phyloP scores from a whole-genome alignment of 2,113 vertebrate genomes.

The Scatophagus argus region DNA sequence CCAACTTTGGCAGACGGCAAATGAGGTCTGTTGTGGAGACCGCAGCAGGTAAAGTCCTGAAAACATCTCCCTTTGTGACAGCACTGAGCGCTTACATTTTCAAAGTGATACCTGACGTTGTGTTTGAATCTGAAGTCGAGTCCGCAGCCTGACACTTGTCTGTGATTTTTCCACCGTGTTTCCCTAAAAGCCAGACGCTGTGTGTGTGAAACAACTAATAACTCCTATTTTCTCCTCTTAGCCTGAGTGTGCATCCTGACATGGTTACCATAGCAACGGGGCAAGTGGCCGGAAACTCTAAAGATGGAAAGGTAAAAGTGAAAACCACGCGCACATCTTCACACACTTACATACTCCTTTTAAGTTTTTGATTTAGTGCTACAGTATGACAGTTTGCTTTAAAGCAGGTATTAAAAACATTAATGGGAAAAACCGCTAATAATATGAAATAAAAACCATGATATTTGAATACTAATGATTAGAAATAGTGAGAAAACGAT shows the following conservation, averaged over 20 bases:
- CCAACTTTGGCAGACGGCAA: no score
- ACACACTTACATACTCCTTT: background rate
- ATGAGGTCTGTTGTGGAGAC: background rate
- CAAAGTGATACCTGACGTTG: background rate
- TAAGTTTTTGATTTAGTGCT: background rate
- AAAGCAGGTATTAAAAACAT: background rate
- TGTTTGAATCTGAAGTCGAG: background rate
- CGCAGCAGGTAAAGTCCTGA: background rate
- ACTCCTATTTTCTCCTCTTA: slow-evolving; percentile 61
- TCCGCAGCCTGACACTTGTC: background rate
- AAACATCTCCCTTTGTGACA: background rate
- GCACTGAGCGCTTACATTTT: background rate
- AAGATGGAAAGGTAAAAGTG: slow-evolving; percentile 92
- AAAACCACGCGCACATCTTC: no score
- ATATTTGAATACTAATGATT: no score
- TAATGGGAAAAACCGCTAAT: no score
- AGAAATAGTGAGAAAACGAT: no score
- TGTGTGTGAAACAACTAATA: background rate
- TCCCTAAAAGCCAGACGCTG: background rate
- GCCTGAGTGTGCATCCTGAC: slow-evolving; percentile 92
- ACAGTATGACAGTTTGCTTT: background rate
- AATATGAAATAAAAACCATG: no score
- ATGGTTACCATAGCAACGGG: slow-evolving; percentile 95
- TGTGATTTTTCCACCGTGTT: background rate
- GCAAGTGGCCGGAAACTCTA: slow-evolving; percentile 92